A percentile compares a stretch with the other conserved stretches of the same genome.
Conservation (phyloP, 2,888 invertebrate species). For the Thecophora atra region DNA sequence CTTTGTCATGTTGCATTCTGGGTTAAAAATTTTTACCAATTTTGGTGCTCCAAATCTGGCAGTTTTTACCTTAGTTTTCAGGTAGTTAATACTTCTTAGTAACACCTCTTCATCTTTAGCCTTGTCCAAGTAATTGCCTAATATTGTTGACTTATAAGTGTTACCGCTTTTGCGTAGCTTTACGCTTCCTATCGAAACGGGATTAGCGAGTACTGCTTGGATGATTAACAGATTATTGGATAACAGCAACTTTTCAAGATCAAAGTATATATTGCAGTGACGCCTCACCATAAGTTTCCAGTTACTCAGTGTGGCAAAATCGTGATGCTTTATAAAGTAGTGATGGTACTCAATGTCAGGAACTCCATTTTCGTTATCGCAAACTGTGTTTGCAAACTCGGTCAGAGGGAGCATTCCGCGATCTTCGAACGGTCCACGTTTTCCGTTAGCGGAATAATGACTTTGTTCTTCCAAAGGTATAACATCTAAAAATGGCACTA, state of each 20-base stretch:
- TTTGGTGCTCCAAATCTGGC: constrained; percentile 59
- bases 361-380: constrained; percentile 64
- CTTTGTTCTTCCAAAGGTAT: neutral
- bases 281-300: constrained; percentile 41
- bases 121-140: constrained; percentile 70
- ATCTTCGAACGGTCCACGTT: constrained; percentile 67
- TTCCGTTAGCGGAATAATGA: constrained; percentile 66
- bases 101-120: constrained; percentile 62
- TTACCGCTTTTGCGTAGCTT: constrained; percentile 67
- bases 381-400: constrained; percentile 69
- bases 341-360: constrained; percentile 71
- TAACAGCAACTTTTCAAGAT: constrained; percentile 29
- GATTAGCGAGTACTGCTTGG: constrained; percentile 52
- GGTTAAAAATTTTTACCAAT: constrained; percentile 47
- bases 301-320: constrained; percentile 52
- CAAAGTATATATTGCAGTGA: constrained; percentile 27
- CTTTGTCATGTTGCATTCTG: constrained; percentile 50
- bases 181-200: constrained; percentile 66
- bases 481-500: neutral
- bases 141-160: constrained; percentile 68
- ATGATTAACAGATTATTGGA: constrained; percentile 41
- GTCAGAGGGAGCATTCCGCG: constrained; percentile 65
- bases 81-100: constrained; percentile 57
- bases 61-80: constrained; percentile 62
- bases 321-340: constrained; percentile 49